Base-by-base conservation (phyloP, 2,797 vertebrate genomes). In the Paedocypris micromegethes region DNA sequence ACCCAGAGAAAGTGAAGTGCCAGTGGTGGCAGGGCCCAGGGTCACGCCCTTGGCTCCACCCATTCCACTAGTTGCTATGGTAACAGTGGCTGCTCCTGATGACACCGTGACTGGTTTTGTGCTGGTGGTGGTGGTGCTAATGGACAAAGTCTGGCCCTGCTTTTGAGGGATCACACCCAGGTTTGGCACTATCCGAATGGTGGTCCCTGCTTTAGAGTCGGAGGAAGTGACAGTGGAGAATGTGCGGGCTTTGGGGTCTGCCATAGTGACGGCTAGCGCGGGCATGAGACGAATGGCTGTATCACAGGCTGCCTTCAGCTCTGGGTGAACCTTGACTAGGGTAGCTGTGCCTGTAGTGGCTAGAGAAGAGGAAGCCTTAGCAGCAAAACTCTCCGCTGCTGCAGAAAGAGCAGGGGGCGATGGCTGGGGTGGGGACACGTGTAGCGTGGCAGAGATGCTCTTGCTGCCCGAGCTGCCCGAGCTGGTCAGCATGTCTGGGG, bases 171-270 rank as follows among this genome's bases (percentile, higher is more conserved):
- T 93, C 40, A 98, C 89, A 0, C 97, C 94, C 37, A 99, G 83
- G 4, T 94, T 94, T 3, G 97, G 97, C 80, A 99, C 94, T 2
- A 98, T 98, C 56, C 95, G 86, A 70, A 98, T 98, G 0, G 96
- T 97, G 73, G 95, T 87, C 0, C 91, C 89, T 0, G 92, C 89
- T 76, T 97, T 98, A 4, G 88, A 80, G 78, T 97, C 95, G 0
- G 90, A 86, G 0, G 95, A 89, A 2, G 87, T 81, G 64, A 90
- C 86, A 0, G 90, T 88, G 3, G 91, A 86, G 72, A 93, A 86
- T 64, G 86, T 86, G 75, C 95, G 91, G 44, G 87, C 82, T 77
- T 98, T 98, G 78, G 96, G 93, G 69, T 98, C 96, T 0, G 92
- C 90, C 79, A 98, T 68, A 0, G 91, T 89, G 75, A 99, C 84